A percentile compares a stretch with the other conserved stretches of the same genome.
phyloP scores from a whole-genome alignment of 2,113 vertebrate species.

The Gobiocypris rarus region DNA sequence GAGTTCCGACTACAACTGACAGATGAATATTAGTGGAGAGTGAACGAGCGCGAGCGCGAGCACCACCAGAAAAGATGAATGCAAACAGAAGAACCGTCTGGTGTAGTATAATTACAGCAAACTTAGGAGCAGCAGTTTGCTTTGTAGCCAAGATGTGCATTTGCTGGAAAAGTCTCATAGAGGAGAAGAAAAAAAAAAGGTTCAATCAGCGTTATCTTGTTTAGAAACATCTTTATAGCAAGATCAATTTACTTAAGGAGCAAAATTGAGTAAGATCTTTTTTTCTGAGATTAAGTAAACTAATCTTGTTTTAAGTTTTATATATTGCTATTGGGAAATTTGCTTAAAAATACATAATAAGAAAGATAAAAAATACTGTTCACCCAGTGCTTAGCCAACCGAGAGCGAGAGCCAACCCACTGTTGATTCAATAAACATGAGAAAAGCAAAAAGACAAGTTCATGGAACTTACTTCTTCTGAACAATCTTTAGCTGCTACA shows the following conservation, averaged over 20 bases:
- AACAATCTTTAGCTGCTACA: constrained; percentile 11
- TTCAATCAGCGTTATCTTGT: not conserved
- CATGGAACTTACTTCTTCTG: not conserved
- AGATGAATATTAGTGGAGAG: constrained; percentile 32
- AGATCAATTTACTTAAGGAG: not conserved
- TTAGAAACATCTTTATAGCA: not conserved
- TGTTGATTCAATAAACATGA: not conserved
- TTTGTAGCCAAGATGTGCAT: not conserved
- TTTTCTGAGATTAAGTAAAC: not conserved
- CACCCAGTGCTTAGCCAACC: not conserved
- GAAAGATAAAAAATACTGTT: not conserved
- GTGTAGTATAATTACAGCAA: constrained; percentile 36
- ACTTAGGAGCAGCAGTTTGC: constrained; percentile 6
- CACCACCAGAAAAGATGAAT: constrained; percentile 26
- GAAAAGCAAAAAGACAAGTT: not conserved
- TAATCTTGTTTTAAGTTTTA: not conserved
- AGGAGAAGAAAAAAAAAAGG: not conserved
- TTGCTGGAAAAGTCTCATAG: not conserved
- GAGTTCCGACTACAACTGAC: constrained; percentile 11
- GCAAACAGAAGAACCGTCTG: constrained; percentile 39
- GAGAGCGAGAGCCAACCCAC: not conserved
- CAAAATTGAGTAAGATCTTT: not conserved
- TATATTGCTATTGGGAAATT: not conserved
- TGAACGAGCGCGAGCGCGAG: constrained; percentile 9
- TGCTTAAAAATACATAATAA: not conserved